phyloP scores from a whole-genome alignment of 2,888 invertebrate species.

The Lomographa bimaculata region DNA sequence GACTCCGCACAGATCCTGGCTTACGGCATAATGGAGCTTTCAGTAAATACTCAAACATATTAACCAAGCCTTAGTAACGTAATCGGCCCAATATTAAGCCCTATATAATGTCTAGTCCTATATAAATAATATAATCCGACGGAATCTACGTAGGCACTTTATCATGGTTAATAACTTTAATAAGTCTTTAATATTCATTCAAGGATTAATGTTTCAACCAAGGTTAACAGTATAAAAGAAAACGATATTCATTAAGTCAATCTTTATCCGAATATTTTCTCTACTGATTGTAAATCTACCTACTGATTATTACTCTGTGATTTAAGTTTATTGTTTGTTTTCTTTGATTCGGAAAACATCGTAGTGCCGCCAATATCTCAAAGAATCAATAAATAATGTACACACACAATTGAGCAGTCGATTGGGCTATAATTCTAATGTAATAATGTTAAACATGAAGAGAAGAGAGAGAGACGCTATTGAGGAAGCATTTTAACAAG shows the following conservation, averaged over 20 bases:
- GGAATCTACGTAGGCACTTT: too few relatives aligned
- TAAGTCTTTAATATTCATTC: too few relatives aligned
- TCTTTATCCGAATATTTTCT: too few relatives aligned
- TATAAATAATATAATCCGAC: too few relatives aligned
- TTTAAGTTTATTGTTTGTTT: slow-evolving; percentile 11
- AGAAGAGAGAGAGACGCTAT: too few relatives aligned
- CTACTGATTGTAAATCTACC: too few relatives aligned
- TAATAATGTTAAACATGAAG: slow-evolving; percentile 27
- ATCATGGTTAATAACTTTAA: too few relatives aligned
- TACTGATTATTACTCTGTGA: slow-evolving; percentile 18
- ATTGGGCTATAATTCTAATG: slow-evolving; percentile 25
- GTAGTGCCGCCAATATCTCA: slow-evolving; percentile 13
- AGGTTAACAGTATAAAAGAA: too few relatives aligned
- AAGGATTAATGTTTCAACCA: too few relatives aligned
- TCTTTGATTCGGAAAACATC: slow-evolving; percentile 2
- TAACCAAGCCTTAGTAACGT: slow-evolving; percentile 5
- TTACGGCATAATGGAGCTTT: slow-evolving; percentile 30
- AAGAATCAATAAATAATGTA: slow-evolving; percentile 23
- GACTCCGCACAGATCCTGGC: slow-evolving; percentile 32
- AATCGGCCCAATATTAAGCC: slow-evolving; percentile 5
- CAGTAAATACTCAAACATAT: slow-evolving; percentile 23
- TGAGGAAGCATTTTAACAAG: slow-evolving; percentile 31
- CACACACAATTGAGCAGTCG: slow-evolving; percentile 16
- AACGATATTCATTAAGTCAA: too few relatives aligned
- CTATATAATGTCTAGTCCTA: too few relatives aligned